Percentiles rank a stretch among this genome's conserved stretches.
Evolutionary conservation across 2,113 vertebrate species (phyloP).

Genomic region (Merops nubicus): DNA sequence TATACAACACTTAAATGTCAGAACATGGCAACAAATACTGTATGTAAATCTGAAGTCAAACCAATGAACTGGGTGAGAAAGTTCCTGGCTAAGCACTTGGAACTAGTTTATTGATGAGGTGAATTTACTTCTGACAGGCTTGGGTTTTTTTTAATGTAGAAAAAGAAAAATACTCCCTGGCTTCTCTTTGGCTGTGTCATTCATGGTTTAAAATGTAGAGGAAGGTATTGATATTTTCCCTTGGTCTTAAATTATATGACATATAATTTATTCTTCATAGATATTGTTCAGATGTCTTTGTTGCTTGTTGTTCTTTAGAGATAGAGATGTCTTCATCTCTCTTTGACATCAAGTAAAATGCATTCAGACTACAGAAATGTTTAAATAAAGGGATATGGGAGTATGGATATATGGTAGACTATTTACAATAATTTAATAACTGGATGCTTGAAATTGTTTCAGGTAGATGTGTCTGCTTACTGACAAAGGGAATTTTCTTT

Average conservation of each 20-base stretch:
- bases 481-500: neutral
- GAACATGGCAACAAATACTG: neutral
- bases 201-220: neutral
- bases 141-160: neutral
- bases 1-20: neutral
- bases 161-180: neutral
- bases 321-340: neutral
- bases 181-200: neutral
- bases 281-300: neutral
- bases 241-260: too few species aligned
- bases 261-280: neutral
- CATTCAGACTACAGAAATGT: neutral
- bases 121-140: neutral
- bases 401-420: neutral
- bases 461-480: neutral
- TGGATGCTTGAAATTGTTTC: neutral
- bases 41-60: neutral
- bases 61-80: neutral
- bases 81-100: neutral
- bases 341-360: neutral
- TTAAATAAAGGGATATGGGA: neutral
- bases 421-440: neutral
- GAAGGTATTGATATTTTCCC: neutral
- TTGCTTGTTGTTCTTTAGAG: neutral
- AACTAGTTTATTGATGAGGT: neutral